Base-by-base conservation (phyloP, 2,113 vertebrate species). In the Bos javanicus region DNA sequence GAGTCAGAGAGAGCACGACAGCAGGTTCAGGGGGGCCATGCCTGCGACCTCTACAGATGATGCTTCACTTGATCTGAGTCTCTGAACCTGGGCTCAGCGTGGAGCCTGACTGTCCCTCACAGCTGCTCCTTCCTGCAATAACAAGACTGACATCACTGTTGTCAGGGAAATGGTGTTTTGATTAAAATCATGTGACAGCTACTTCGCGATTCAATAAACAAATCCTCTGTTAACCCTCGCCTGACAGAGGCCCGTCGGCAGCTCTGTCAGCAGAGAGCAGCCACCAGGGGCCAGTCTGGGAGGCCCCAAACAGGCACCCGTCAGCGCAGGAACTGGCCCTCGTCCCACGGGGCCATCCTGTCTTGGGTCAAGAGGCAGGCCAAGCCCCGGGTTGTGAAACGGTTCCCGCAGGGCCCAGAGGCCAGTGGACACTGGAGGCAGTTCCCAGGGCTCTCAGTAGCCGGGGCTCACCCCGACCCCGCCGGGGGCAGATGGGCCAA, bases 121-220 rank as follows among this genome's bases (percentile, higher is more conserved):
- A 98, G 98, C 98, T 97, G 98, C 98, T 98, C 95, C 95, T 98
- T 98, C 98, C 98, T 98, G 98, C 97, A 98, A 98, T 95, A 98
- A 98, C 98, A 98, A 97, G 93, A 92, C 96, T 98, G 98, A 98
- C 98, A 98, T 98, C 98, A 98, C 97, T 89, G 97, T 98, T 98
- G 97, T 98, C 97, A 96, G 98, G 98, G 98, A 97, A 98, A 98
- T 98, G 89, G 96, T 98, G 98, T 98, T 98, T 98, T 98, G 97
- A 98, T 98, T 98, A 98, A 96, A 97, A 98, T 97, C 98, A 97
- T 96, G 96, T 97, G 97, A 98, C 97, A 94, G 96, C 96, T 96
- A 96, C 95, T 98, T 97, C 8, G 19, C 30, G 94, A 98, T 95
- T 98, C 98, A 97, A 97, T 97, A 98, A 98, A 98, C 97, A 97